These are phyloP conservation scores for Chrysoperla carnea DNA, from an alignment of 1,140 invertebrate species.

Conservation along the genomic window DNA sequence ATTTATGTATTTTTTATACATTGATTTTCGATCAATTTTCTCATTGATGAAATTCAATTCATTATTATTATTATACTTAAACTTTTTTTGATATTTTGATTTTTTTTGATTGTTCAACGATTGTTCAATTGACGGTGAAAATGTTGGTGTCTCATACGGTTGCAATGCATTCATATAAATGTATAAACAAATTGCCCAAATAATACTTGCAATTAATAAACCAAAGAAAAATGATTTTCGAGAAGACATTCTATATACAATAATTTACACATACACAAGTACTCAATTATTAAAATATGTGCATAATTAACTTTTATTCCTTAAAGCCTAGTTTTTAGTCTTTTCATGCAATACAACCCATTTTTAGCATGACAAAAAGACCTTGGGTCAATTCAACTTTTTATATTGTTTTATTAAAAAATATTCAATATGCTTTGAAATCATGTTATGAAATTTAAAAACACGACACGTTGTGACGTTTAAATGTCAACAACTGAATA, in stretches of 20 bases:
- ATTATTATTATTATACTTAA: conserved; percentile 15
- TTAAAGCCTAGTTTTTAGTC: too few species aligned
- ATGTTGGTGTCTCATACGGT: not conserved
- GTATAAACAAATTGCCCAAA: conserved; percentile 45
- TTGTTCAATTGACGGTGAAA: not conserved
- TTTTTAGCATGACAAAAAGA: too few species aligned
- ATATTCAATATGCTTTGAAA: too few species aligned
- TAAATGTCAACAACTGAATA: too few species aligned
- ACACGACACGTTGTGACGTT: too few species aligned
- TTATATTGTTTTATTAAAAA: too few species aligned
- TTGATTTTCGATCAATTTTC: conserved; percentile 12
- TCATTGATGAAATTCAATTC: not conserved
- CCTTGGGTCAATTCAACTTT: too few species aligned
- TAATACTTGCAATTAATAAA: conserved; percentile 41
- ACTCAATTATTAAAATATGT: too few species aligned
- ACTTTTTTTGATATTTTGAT: conserved; percentile 7
- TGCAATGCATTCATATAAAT: conserved; percentile 27
- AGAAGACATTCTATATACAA: not conserved
- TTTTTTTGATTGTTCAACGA: conserved; percentile 3
- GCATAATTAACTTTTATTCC: too few species aligned
- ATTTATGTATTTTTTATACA: conserved; percentile 15
- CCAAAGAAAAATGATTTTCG: conserved; percentile 38
- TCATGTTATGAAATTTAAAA: too few species aligned
- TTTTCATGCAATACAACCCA: too few species aligned
- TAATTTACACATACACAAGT: too few species aligned